Conservation (phyloP, 2,113 vertebrate genomes). For the Rhinopithecus roxellana region DNA sequence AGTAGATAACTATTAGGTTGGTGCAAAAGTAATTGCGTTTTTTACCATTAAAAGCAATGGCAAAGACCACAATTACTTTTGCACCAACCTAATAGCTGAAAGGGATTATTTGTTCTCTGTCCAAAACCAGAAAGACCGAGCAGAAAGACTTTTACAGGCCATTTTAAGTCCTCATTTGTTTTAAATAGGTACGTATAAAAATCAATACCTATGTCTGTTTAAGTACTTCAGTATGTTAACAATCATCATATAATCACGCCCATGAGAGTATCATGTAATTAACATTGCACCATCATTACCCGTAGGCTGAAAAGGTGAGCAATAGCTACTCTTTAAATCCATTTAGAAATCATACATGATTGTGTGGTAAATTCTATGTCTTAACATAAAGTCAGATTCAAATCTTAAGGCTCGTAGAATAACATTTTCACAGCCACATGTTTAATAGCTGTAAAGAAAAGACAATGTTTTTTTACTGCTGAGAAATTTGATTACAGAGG, state of each 20-base stretch:
- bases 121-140: background rate
- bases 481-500: conserved; percentile 53
- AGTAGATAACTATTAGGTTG: background rate
- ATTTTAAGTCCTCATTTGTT: background rate
- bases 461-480: conserved; percentile 45
- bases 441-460: conserved; percentile 63
- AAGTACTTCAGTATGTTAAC: background rate
- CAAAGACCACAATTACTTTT: no score
- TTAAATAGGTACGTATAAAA: background rate
- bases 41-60: no score
- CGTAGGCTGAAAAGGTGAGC: conserved; percentile 8
- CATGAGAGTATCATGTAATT: background rate
- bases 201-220: background rate
- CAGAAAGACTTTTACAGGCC: background rate
- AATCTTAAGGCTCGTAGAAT: conserved; percentile 33
- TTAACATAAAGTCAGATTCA: conserved; percentile 53
- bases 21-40: no score
- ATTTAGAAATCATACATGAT: background rate
- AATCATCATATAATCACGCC: background rate
- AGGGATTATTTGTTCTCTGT: background rate
- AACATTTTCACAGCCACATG: conserved; percentile 45
- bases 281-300: background rate
- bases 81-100: background rate
- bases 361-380: background rate
- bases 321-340: background rate